Percentiles rank a stretch among this genome's conserved stretches.
Evolutionary conservation across 2,888 invertebrate species (phyloP).

Genomic region (Lasioglossum villosulum): DNA sequence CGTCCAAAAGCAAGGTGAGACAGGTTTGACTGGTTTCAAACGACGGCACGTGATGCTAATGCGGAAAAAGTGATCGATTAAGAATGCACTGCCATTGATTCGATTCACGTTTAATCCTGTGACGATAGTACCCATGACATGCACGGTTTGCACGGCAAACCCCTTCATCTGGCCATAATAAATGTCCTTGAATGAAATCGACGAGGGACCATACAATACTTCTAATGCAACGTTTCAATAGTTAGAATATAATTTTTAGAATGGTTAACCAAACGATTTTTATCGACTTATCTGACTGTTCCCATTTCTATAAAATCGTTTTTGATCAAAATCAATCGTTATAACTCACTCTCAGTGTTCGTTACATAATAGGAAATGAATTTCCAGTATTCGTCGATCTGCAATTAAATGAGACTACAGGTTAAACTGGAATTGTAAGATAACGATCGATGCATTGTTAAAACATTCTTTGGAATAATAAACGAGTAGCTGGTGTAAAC

Average conservation of each 20-base stretch:
- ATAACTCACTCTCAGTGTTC: background rate
- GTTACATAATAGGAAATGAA: background rate
- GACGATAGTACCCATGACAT: background rate
- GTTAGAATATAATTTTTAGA: background rate
- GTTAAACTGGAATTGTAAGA: background rate
- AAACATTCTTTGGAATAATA: background rate
- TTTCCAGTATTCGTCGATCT: background rate
- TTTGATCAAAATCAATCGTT: background rate
- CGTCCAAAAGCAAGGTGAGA: conserved; percentile 46
- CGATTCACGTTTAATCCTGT: background rate
- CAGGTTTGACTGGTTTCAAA: conserved; percentile 50
- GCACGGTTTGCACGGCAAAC: background rate
- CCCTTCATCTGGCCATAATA: background rate
- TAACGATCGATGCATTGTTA: background rate
- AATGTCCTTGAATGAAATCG: background rate
- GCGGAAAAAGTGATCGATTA: conserved; percentile 22
- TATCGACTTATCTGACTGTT: background rate
- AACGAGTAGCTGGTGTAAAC: background rate
- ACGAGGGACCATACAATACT: background rate
- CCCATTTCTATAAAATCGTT: background rate
- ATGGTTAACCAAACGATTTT: background rate
- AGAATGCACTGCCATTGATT: conserved; percentile 25
- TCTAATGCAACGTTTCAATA: too few species aligned
- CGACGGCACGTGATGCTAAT: conserved; percentile 28
- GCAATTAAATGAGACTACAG: background rate